Evolutionary conservation across 2,113 vertebrate species (phyloP), one percentile per base, ranked within the genome.

Genomic region (Odocoileus virginianus): DNA sequence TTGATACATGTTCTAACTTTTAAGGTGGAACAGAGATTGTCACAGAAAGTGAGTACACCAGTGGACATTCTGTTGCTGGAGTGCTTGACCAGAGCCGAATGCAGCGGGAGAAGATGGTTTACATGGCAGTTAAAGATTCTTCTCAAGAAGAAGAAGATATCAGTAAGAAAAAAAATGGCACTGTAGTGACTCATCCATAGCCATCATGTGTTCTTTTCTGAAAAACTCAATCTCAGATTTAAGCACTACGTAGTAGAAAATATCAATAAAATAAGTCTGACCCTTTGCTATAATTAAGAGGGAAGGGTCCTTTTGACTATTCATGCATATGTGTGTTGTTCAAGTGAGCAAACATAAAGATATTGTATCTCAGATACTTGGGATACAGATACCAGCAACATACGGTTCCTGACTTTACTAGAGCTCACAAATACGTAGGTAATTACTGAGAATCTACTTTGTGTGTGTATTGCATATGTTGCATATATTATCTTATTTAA

Each of bases 51-150:
- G 99, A 99, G 97, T 99, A 99, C 94, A 99, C 99, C 96, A 99
- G 99, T 97, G 99, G 99, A 89, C 99, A 99, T 98, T 98, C 99
- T 91, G 99, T 99, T 93, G 94, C 99, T 97, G 99, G 99, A 98
- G 99, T 99, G 47, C 99, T 99, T 98, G 99, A 99, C 98, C 99
- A 99, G 91, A 99, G 99, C 78, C 99, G 99, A 98, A 98, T 99
- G 96, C 99, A 99, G 45, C 99, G 99, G 97, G 99, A 99, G 98
- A 99, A 99, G 99, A 99, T 99, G 99, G 99, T 99, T 98, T 99
- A 99, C 98, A 99, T 99, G 99, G 99, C 99, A 84, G 99, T 99
- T 91, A 99, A 99, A 98, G 99, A 99, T 98, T 99, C 99, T 81
- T 98, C 99, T 98, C 98, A 99, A 97, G 99, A 99, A 97, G 99